Percentiles rank a stretch among this genome's conserved stretches.
Evolutionary conservation across 92 coral and sea anemone species (phyloP).

Genomic region (Umimayanthus chanpuru): DNA sequence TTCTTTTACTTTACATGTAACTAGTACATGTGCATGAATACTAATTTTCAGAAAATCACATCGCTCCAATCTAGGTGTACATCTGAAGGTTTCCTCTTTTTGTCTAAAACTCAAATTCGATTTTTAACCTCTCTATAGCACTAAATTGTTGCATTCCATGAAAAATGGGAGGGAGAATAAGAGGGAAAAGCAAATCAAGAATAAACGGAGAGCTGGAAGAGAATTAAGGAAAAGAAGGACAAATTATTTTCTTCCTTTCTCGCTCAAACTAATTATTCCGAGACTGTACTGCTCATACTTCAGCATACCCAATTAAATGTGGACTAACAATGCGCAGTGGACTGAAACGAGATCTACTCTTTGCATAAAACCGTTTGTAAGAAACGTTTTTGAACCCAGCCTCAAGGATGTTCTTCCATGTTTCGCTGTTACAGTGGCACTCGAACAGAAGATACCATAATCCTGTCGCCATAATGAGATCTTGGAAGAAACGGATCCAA

Average conservation of each 20-base stretch:
- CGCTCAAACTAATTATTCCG: too few relatives aligned
- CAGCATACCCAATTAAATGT: slow-evolving; percentile 27
- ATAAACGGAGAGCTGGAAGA: neutral
- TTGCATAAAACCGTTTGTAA: slow-evolving; percentile 16
- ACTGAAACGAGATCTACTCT: neutral
- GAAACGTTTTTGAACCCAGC: slow-evolving; percentile 26
- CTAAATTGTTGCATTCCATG: neutral
- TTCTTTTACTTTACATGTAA: too few relatives aligned
- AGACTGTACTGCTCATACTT: neutral
- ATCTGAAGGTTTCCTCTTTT: too few relatives aligned
- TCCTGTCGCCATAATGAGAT: slow-evolving; percentile 19
- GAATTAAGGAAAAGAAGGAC: neutral
- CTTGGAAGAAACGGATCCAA: slow-evolving; percentile 22
- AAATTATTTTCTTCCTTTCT: neutral
- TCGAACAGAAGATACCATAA: slow-evolving; percentile 19
- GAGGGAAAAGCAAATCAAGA: neutral
- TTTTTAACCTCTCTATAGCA: neutral
- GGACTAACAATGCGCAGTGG: slow-evolving; percentile 3
- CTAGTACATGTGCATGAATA: too few relatives aligned
- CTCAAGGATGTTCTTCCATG: slow-evolving; percentile 18
- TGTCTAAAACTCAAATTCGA: too few relatives aligned
- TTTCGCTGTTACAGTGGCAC: slow-evolving; percentile 35
- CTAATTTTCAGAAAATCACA: too few relatives aligned
- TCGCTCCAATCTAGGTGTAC: too few relatives aligned
- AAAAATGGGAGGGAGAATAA: neutral